Conservation (phyloP, 2,113 vertebrate genomes). For the Bufo bufo region DNA sequence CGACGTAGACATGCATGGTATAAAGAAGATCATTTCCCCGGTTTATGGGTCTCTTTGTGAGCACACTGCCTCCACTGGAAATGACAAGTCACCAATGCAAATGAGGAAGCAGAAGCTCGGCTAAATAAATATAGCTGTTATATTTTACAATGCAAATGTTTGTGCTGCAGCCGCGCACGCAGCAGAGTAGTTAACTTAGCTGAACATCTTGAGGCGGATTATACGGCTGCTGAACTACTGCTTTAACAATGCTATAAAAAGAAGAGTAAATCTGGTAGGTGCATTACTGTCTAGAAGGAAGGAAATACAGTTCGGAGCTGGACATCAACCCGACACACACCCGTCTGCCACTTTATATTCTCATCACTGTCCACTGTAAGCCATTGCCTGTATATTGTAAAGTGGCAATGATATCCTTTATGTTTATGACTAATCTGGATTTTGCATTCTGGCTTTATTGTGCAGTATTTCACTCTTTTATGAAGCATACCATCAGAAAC, state of each 20-base stretch:
- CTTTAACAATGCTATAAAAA: conserved; percentile 50
- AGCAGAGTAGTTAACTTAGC: conserved; percentile 36
- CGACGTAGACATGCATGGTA: neutral
- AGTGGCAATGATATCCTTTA: neutral
- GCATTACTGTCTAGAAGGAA: conserved; percentile 11
- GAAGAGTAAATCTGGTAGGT: conserved; percentile 49
- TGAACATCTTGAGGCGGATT: conserved; percentile 53
- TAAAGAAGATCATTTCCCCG: conserved; percentile 32
- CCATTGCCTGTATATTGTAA: neutral
- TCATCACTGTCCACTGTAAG: neutral
- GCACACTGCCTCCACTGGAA: conserved; percentile 10
- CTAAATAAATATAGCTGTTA: conserved; percentile 52
- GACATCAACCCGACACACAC: neutral
- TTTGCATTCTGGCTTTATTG: neutral
- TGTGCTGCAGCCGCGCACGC: conserved; percentile 40
- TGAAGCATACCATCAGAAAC: neutral
- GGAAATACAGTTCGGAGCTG: conserved; percentile 6
- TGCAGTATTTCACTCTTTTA: neutral
- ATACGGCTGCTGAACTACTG: conserved; percentile 48
- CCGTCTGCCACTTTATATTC: neutral
- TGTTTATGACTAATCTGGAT: neutral
- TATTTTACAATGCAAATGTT: conserved; percentile 56
- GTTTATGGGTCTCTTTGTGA: conserved; percentile 28
- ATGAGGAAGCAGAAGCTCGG: conserved; percentile 43
- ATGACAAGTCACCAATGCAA: conserved; percentile 48